Conservation (phyloP, 2,888 invertebrate genomes). For the Melipona bicolor region DNA sequence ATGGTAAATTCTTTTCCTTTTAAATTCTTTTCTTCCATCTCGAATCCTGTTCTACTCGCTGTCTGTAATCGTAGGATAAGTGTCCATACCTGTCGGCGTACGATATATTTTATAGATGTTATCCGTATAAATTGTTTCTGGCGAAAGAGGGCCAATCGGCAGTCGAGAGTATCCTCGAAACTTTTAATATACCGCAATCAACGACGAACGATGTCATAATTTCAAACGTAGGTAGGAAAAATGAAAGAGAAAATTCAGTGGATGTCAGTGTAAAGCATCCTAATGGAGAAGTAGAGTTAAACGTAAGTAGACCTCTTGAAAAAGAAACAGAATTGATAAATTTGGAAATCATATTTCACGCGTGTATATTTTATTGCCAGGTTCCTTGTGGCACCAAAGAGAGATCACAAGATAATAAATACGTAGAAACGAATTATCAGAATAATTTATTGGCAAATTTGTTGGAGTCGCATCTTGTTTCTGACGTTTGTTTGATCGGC, state of each 20-base stretch:
- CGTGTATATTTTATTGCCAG: constrained; percentile 65
- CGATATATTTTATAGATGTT: constrained; percentile 90
- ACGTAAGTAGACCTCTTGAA: constrained; percentile 61
- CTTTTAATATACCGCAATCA: constrained; percentile 85
- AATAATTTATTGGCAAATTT: constrained; percentile 91
- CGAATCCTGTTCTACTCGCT: background rate
- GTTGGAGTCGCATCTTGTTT: constrained; percentile 90
- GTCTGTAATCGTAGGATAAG: constrained; percentile 86
- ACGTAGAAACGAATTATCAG: constrained; percentile 92
- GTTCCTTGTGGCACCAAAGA: constrained; percentile 76
- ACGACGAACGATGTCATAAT: constrained; percentile 20
- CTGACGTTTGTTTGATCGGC: constrained; percentile 95
- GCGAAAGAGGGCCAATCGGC: constrained; percentile 91
- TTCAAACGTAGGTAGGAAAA: constrained; percentile 73
- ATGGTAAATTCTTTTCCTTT: constrained; percentile 85
- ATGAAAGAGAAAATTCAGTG: constrained; percentile 79
- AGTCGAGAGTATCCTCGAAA: constrained; percentile 89
- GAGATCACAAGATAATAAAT: constrained; percentile 74
- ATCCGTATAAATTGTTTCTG: constrained; percentile 93
- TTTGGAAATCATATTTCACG: background rate
- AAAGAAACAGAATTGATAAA: background rate
- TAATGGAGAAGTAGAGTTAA: constrained; percentile 72
- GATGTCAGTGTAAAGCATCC: constrained; percentile 84
- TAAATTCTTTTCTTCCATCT: constrained; percentile 11
- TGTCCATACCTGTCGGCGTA: constrained; percentile 88